phyloP scores from a whole-genome alignment of 2,888 invertebrate genomes.

The Mythimna lalbum region DNA sequence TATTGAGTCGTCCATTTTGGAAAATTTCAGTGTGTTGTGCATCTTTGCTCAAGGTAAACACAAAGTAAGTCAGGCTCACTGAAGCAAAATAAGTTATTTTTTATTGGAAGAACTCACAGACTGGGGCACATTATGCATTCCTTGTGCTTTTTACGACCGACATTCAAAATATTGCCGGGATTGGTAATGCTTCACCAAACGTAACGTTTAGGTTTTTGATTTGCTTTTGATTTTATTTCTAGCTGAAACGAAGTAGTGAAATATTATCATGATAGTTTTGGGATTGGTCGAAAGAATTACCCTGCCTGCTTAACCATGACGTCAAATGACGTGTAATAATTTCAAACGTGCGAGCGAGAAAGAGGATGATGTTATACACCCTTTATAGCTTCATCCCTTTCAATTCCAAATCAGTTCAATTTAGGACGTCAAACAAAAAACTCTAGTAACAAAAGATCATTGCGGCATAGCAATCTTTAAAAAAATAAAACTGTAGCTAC shows the following conservation, averaged over 20 bases:
- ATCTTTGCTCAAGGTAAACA: conserved; percentile 35
- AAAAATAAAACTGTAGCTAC: background rate
- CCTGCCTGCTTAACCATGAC: too few species aligned
- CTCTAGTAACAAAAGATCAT: background rate
- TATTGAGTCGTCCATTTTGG: conserved; percentile 30
- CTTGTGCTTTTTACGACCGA: conserved; percentile 60
- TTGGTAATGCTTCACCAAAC: conserved; percentile 40
- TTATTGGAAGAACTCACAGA: conserved; percentile 55
- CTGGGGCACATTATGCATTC: conserved; percentile 58
- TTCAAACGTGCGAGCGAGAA: too few species aligned
- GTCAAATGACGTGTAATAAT: too few species aligned
- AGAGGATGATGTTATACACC: too few species aligned
- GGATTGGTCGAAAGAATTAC: too few species aligned
- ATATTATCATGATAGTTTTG: background rate
- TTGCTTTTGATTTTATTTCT: conserved; percentile 17
- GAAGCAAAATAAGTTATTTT: conserved; percentile 65
- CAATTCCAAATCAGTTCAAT: too few species aligned
- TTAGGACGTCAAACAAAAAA: too few species aligned
- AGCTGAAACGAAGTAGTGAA: background rate
- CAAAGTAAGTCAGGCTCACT: conserved; percentile 37
- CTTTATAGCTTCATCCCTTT: too few species aligned
- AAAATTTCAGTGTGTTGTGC: conserved; percentile 26
- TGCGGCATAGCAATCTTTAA: background rate
- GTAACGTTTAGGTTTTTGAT: conserved; percentile 5
- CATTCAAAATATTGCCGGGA: conserved; percentile 58